A percentile compares a stretch with the other conserved stretches of the same genome.
Conservation (phyloP, 2,113 vertebrate species). For the Panurus biarmicus region DNA sequence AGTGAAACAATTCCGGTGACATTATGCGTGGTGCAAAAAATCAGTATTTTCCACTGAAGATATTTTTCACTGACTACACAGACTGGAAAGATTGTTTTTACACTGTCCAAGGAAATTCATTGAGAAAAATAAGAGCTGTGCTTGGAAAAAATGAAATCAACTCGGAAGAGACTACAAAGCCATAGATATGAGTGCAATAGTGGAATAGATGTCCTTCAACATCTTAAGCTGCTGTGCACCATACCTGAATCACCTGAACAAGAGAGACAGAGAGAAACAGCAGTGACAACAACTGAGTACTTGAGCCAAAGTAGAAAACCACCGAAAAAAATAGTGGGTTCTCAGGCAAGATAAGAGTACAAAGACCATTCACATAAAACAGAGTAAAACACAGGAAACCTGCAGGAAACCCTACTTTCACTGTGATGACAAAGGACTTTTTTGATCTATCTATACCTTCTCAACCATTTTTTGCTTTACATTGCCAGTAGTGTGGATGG, state of each 20-base stretch:
- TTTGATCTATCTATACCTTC: neutral
- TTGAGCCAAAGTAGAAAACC: neutral
- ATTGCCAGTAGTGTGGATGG: neutral
- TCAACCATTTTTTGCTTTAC: neutral
- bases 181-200: neutral
- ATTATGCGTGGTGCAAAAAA: neutral
- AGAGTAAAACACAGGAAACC: neutral
- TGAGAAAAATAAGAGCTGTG: neutral
- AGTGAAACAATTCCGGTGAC: neutral
- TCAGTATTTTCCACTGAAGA: neutral
- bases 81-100: neutral
- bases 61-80: neutral
- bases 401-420: neutral
- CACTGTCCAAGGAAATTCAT: neutral
- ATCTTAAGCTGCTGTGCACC: neutral
- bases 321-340: neutral
- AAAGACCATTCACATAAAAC: neutral
- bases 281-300: neutral
- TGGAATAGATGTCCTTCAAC: neutral
- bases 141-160: neutral
- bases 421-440: neutral
- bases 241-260: neutral
- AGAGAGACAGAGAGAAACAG: neutral
- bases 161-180: neutral
- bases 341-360: neutral